Conservation (phyloP, 2,888 invertebrate genomes). For the Torymus auratus region DNA sequence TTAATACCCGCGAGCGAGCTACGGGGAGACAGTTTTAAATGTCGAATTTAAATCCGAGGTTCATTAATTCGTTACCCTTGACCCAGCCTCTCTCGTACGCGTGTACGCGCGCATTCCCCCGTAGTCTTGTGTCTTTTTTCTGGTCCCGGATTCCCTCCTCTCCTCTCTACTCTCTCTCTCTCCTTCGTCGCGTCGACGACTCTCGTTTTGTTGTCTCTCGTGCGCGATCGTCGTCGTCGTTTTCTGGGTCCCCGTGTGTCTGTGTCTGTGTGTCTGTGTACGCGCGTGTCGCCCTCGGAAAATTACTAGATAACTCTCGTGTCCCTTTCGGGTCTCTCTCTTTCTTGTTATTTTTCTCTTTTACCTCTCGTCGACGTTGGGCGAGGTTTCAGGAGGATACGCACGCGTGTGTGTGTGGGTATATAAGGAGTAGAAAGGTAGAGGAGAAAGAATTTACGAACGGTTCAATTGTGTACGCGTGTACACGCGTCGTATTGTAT, state of each 20-base stretch:
- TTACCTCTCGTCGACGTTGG: not conserved
- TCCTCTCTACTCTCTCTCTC: not conserved
- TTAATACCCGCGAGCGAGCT: no score
- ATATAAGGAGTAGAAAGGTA: not conserved
- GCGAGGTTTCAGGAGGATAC: not conserved
- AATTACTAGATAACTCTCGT: slow-evolving; percentile 52
- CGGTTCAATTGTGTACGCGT: slow-evolving; percentile 9
- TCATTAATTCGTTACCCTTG: slow-evolving; percentile 60
- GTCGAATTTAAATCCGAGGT: slow-evolving; percentile 60
- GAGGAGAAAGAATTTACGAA: slow-evolving; percentile 16
- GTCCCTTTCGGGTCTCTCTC: not conserved
- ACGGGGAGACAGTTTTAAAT: slow-evolving; percentile 55
- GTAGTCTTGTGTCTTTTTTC: slow-evolving; percentile 26
- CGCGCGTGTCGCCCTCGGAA: slow-evolving; percentile 44
- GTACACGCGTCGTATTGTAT: no score
- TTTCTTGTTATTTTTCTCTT: not conserved
- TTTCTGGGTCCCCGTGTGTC: not conserved
- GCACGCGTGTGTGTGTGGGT: not conserved
- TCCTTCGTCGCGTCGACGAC: slow-evolving; percentile 8
- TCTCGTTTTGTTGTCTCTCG: not conserved
- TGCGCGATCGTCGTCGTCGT: not conserved
- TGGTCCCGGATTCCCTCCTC: slow-evolving; percentile 17
- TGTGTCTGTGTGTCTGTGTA: not conserved
- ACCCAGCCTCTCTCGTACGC: slow-evolving; percentile 47
- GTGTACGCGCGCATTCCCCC: slow-evolving; percentile 43